A percentile compares a stretch with the other conserved stretches of the same genome.
These are phyloP conservation scores for Stichodactyla helianthus DNA, from an alignment of 64 coral and sea anemone species.

Conservation along the genomic window DNA sequence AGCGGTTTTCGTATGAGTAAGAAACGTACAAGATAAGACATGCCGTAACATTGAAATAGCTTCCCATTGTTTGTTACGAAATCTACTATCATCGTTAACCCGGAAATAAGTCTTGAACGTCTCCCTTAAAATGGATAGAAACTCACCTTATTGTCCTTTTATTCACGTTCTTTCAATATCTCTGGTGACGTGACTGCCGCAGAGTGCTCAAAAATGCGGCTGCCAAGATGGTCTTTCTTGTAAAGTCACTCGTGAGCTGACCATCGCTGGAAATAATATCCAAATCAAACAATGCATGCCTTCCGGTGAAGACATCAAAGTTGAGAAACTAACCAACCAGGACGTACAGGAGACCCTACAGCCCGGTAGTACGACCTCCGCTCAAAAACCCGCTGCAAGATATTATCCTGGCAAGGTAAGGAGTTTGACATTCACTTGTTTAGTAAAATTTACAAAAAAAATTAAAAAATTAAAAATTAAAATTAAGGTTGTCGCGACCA, in stretches of 20 bases:
- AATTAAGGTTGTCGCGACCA: no score
- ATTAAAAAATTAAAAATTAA: no score
- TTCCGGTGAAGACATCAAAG: slow-evolving; percentile 2
- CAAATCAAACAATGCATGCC: slow-evolving; percentile 48
- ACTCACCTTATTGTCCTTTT: no score
- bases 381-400: slow-evolving; percentile 19
- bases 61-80: no score
- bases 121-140: no score
- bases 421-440: neutral
- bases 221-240: slow-evolving; percentile 49
- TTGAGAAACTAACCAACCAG: slow-evolving; percentile 56
- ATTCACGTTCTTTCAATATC: no score
- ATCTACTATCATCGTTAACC: no score
- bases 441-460: no score
- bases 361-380: neutral
- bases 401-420: neutral
- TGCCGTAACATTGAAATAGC: no score
- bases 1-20: no score
- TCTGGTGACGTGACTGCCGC: neutral
- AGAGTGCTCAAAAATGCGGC: slow-evolving; percentile 33
- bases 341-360: slow-evolving; percentile 36
- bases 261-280: slow-evolving; percentile 37
- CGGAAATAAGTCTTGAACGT: no score
- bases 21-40: no score
- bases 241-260: slow-evolving; percentile 57